Percentiles rank a stretch among this genome's conserved stretches.
phyloP scores from a whole-genome alignment of 2,113 vertebrate species.

The Bagarius yarrelli region DNA sequence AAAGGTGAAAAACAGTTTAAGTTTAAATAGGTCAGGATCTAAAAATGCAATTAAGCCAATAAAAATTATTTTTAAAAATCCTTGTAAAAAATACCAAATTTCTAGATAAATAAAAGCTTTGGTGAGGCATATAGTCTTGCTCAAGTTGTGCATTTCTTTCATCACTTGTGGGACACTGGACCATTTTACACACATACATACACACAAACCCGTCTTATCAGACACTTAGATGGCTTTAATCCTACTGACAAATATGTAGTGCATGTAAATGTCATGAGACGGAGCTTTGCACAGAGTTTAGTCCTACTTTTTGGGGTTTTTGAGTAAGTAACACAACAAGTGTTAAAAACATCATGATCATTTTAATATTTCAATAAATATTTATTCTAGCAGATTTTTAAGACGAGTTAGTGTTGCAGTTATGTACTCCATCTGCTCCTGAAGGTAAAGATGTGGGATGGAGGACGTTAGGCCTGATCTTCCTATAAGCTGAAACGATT shows the following conservation, averaged over 20 bases:
- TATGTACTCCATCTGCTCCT: not conserved
- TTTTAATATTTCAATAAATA: not conserved
- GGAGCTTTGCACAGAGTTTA: not conserved
- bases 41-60: not conserved
- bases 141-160: slow-evolving; percentile 15
- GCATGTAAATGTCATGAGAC: not conserved
- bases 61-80: not conserved
- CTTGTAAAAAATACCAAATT: not conserved
- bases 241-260: not conserved
- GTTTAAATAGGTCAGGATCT: not conserved
- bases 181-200: not conserved
- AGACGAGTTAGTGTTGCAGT: not conserved
- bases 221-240: slow-evolving; percentile 3
- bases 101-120: not conserved
- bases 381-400: not conserved
- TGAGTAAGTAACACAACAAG: not conserved
- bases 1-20: no score
- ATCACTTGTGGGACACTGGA: slow-evolving; percentile 19
- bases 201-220: not conserved
- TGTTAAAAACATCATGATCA: not conserved
- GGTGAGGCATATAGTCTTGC: slow-evolving; percentile 12
- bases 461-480: slow-evolving; percentile 22
- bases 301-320: not conserved
- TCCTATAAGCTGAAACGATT: no score
- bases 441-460: not conserved